These are phyloP conservation scores for Myathropa florea DNA, from an alignment of 2,888 invertebrate species.

Conservation along the genomic window DNA sequence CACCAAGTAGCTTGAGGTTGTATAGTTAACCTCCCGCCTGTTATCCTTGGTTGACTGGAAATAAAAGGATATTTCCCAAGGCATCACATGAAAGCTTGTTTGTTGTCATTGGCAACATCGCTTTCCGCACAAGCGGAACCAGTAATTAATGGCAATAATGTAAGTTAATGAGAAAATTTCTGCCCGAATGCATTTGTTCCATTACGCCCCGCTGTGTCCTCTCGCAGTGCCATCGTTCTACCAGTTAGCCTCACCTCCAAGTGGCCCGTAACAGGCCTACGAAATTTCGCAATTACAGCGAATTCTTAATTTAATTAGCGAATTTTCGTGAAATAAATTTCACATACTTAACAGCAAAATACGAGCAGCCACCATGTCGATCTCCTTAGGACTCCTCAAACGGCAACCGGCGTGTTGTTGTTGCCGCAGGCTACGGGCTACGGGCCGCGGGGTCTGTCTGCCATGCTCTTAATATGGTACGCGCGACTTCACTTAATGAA, in stretches of 20 bases:
- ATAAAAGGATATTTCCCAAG: neutral
- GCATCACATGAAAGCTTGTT: neutral
- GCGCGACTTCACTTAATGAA: conserved; percentile 70
- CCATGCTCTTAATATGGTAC: conserved; percentile 57
- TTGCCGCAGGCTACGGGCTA: neutral
- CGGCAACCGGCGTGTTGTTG: neutral
- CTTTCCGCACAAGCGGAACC: neutral
- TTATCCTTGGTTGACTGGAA: neutral
- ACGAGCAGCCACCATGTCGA: neutral
- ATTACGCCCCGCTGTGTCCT: neutral
- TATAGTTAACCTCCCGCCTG: neutral
- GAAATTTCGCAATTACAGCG: conserved; percentile 49
- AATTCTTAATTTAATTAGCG: conserved; percentile 63
- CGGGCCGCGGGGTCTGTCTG: conserved; percentile 1
- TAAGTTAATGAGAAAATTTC: conserved; percentile 61
- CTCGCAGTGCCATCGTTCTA: neutral
- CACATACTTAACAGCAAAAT: conserved; percentile 48
- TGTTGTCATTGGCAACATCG: neutral
- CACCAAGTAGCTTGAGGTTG: neutral
- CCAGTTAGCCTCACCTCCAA: neutral
- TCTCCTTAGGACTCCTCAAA: conserved; percentile 2
- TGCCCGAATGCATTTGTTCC: conserved; percentile 16
- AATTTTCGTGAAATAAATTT: conserved; percentile 57
- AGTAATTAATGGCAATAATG: conserved; percentile 14
- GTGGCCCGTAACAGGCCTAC: neutral